phyloP scores from a whole-genome alignment of 2,888 invertebrate species.

The Andricus curvator region DNA sequence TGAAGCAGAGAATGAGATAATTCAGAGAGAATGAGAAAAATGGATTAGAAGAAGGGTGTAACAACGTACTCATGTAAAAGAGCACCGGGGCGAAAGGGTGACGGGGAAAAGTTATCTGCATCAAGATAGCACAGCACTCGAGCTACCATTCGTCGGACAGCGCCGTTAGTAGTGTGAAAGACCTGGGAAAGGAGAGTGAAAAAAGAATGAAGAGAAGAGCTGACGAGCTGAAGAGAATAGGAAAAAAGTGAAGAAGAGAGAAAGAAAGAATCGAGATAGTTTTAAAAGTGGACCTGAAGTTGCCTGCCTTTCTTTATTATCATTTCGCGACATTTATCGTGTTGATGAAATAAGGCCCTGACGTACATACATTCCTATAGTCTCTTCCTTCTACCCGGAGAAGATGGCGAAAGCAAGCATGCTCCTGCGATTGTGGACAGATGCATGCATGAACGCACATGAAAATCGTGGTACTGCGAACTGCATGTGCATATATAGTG shows the following conservation, averaged over 20 bases:
- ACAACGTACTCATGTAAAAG: background rate
- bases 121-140: conserved; percentile 57
- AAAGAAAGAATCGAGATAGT: conserved; percentile 42
- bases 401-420: background rate
- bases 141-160: conserved; percentile 47
- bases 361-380: conserved; percentile 19
- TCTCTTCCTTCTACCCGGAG: conserved; percentile 29
- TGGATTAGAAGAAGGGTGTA: conserved; percentile 41
- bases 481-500: conserved; percentile 44
- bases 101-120: conserved; percentile 60
- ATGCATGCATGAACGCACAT: conserved; percentile 32
- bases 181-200: conserved; percentile 27
- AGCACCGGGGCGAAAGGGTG: conserved; percentile 33
- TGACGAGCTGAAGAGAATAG: background rate
- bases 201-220: background rate
- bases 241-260: background rate
- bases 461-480: conserved; percentile 46
- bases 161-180: conserved; percentile 40
- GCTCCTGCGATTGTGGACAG: conserved; percentile 22
- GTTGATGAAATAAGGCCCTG: conserved; percentile 47
- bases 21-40: conserved; percentile 38
- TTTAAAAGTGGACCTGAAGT: conserved; percentile 7
- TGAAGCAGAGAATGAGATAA: conserved; percentile 1
- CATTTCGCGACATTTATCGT: conserved; percentile 47
- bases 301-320: conserved; percentile 45